Conservation (phyloP, 1,140 invertebrate genomes). For the Stegodyphus dumicola region DNA sequence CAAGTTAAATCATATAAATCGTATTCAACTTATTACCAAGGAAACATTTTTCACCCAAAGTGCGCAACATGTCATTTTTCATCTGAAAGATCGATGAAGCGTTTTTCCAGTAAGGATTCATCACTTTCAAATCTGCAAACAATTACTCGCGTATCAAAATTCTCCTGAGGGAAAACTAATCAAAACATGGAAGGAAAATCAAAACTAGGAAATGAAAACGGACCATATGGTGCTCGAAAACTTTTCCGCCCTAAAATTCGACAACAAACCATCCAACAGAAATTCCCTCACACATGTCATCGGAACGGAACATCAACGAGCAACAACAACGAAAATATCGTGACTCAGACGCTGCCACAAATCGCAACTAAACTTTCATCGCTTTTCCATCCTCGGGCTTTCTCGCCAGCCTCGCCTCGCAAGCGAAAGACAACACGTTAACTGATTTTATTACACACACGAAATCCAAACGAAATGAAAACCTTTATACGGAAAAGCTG, state of each 20-base stretch:
- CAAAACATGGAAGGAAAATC: no score
- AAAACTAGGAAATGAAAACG: no score
- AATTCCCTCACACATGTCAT: slow-evolving; percentile 24
- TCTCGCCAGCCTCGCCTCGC: not conserved
- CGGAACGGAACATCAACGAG: slow-evolving; percentile 18
- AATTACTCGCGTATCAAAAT: no score
- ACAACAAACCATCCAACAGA: not conserved
- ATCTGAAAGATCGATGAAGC: no score
- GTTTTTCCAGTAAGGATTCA: no score
- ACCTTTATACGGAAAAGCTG: slow-evolving; percentile 49
- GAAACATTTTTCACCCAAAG: no score
- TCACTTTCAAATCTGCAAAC: no score
- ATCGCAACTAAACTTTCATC: slow-evolving; percentile 41
- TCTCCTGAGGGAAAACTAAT: no score
- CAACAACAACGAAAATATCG: slow-evolving; percentile 38
- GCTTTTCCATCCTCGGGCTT: slow-evolving; percentile 11
- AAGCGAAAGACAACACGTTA: slow-evolving; percentile 52
- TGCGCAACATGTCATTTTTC: no score
- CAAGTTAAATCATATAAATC: no score
- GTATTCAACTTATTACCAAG: no score
- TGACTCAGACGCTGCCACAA: slow-evolving; percentile 39
- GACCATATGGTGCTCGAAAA: not conserved
- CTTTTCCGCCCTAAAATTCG: not conserved
- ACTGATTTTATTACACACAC: slow-evolving; percentile 57
- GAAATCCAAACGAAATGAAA: slow-evolving; percentile 51